These are phyloP conservation scores for Euura saliciscinereae DNA, from an alignment of 1,140 invertebrate species.

Conservation along the genomic window DNA sequence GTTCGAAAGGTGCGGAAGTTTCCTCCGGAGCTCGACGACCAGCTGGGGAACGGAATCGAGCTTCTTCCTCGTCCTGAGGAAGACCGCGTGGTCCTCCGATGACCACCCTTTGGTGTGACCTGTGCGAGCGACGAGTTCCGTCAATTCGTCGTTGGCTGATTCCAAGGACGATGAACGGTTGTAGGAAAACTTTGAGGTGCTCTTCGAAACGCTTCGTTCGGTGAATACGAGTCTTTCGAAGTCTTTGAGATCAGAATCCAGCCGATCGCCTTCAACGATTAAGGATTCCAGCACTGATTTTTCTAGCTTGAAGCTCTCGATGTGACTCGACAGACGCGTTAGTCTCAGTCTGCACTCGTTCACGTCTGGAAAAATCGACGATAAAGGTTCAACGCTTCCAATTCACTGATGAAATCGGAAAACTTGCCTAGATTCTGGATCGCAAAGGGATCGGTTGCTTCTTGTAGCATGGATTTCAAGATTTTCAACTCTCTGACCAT, in stretches of 20 bases:
- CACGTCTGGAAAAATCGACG: constrained; percentile 35
- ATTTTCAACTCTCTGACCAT: constrained; percentile 38
- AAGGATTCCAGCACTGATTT: constrained; percentile 31
- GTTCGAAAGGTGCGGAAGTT: constrained; percentile 48
- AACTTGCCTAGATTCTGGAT: constrained; percentile 42
- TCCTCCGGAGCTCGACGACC: constrained; percentile 40
- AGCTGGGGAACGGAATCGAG: constrained; percentile 41
- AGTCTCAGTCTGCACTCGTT: constrained; percentile 42
- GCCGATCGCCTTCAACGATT: constrained; percentile 33
- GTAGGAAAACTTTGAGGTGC: neutral
- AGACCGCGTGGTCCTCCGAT: constrained; percentile 50
- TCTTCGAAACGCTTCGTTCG: constrained; percentile 18
- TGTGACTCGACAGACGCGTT: constrained; percentile 44
- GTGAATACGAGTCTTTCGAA: constrained; percentile 26
- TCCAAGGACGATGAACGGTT: neutral
- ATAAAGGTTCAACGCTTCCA: constrained; percentile 16
- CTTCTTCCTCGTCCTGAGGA: constrained; percentile 46
- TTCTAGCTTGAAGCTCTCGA: constrained; percentile 41
- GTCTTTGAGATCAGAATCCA: constrained; percentile 39
- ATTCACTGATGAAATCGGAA: neutral
- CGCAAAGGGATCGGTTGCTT: constrained; percentile 23
- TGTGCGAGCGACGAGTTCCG: constrained; percentile 23
- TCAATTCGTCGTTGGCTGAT: neutral
- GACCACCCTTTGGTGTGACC: constrained; percentile 52
- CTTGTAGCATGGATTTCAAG: constrained; percentile 30